A percentile compares a stretch with the other conserved stretches of the same genome.
phyloP scores from a whole-genome alignment of 2,113 vertebrate species.

The Saimiri boliviensis region DNA sequence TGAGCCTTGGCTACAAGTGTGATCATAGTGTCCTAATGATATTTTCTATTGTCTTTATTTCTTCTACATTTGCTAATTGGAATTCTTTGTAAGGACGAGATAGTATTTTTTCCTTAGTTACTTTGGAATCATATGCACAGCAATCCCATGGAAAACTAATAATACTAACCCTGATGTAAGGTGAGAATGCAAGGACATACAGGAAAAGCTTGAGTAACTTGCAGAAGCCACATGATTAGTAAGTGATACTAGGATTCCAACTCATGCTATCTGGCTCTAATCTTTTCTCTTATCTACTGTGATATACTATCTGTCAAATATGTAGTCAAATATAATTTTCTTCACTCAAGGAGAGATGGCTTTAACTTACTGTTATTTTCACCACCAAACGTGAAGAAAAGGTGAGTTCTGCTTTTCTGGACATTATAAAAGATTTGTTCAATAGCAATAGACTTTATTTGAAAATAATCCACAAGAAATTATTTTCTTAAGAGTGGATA shows the following conservation, averaged over 20 bases:
- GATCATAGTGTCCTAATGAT: background rate
- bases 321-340: background rate
- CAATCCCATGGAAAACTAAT: background rate
- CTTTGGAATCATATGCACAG: background rate
- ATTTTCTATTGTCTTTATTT: background rate
- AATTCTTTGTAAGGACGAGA: background rate
- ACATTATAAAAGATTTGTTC: background rate
- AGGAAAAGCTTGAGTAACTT: background rate
- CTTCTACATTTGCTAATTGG: background rate
- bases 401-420: background rate
- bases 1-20: background rate
- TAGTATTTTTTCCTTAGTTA: background rate
- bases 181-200: no score
- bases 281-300: background rate
- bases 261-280: rapidly evolving
- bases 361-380: background rate
- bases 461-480: background rate
- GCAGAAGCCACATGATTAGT: background rate
- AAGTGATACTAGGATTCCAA: background rate
- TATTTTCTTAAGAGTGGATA: background rate
- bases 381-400: background rate
- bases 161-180: background rate
- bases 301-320: background rate
- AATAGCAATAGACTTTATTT: background rate
- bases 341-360: background rate